Evolutionary conservation across 1,140 invertebrate genomes (phyloP).

Genomic region (Ruditapes philippinarum): DNA sequence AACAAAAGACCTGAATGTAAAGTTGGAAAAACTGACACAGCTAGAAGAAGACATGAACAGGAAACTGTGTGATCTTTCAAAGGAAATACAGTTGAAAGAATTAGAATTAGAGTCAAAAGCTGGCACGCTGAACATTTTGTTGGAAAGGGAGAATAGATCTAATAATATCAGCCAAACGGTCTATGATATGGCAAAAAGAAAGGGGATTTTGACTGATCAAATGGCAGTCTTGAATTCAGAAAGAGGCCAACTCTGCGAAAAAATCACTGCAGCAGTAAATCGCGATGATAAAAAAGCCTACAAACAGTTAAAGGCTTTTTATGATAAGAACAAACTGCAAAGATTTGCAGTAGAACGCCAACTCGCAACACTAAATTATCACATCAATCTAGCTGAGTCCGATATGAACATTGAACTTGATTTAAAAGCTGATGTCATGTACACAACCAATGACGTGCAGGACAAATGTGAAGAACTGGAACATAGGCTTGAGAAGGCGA

Average conservation of each 20-base stretch:
- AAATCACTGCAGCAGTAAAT: constrained; percentile 69
- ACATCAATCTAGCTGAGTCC: constrained; percentile 70
- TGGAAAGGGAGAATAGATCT: constrained; percentile 77
- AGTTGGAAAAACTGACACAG: constrained; percentile 71
- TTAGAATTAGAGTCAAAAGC: constrained; percentile 73
- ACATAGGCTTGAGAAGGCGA: constrained; percentile 73
- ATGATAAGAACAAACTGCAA: constrained; percentile 79
- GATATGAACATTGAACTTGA: constrained; percentile 79
- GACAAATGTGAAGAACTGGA: constrained; percentile 82
- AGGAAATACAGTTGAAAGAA: constrained; percentile 76
- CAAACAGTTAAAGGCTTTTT: constrained; percentile 72
- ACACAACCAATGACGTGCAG: constrained; percentile 81
- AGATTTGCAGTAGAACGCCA: constrained; percentile 77
- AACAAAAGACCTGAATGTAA: constrained; percentile 79
- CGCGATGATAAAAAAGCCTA: constrained; percentile 66
- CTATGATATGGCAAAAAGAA: constrained; percentile 71
- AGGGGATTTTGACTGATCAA: constrained; percentile 58
- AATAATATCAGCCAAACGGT: constrained; percentile 73
- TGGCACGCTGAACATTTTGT: constrained; percentile 74
- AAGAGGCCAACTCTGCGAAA: constrained; percentile 68
- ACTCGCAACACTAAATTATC: constrained; percentile 76
- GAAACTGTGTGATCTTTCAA: constrained; percentile 70
- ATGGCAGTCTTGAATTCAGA: constrained; percentile 73
- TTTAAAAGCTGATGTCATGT: constrained; percentile 78
- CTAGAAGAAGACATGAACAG: constrained; percentile 75